Evolutionary conservation across 2,888 invertebrate species (phyloP).

Genomic region (Hartigia nigra): DNA sequence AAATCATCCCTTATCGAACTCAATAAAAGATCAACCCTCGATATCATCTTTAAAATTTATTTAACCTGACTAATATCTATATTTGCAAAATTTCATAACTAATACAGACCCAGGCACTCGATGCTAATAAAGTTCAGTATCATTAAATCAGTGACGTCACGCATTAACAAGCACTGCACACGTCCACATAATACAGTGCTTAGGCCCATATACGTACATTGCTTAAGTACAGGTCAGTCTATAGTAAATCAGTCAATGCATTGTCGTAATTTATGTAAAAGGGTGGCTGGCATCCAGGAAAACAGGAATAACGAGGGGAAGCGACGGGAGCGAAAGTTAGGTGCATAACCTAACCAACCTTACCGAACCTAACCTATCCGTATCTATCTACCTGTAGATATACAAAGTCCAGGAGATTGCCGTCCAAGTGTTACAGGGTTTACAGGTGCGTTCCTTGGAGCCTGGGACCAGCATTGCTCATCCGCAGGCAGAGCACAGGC

Average conservation of each 20-base stretch:
- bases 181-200: not conserved
- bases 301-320: constrained; percentile 11
- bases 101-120: not conserved
- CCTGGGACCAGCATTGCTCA: constrained; percentile 52
- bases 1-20: not conserved
- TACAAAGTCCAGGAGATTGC: not conserved
- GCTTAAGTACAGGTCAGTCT: not conserved
- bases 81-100: not conserved
- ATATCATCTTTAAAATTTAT: not conserved
- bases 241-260: not conserved
- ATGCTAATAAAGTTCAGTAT: not conserved
- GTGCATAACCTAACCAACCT: not conserved
- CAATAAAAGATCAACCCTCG: too few relatives aligned
- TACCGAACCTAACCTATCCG: not conserved
- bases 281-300: not conserved
- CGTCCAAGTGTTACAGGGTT: constrained; percentile 20
- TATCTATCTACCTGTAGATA: not conserved
- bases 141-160: not conserved
- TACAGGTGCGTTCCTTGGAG: constrained; percentile 47
- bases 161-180: not conserved
- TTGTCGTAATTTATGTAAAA: constrained; percentile 4
- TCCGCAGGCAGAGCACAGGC: constrained; percentile 40
- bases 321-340: constrained; percentile 5
- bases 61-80: not conserved
- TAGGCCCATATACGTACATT: not conserved